These are phyloP conservation scores for Nephrotoma flavescens DNA, from an alignment of 2,888 invertebrate genomes.

Conservation along the genomic window DNA sequence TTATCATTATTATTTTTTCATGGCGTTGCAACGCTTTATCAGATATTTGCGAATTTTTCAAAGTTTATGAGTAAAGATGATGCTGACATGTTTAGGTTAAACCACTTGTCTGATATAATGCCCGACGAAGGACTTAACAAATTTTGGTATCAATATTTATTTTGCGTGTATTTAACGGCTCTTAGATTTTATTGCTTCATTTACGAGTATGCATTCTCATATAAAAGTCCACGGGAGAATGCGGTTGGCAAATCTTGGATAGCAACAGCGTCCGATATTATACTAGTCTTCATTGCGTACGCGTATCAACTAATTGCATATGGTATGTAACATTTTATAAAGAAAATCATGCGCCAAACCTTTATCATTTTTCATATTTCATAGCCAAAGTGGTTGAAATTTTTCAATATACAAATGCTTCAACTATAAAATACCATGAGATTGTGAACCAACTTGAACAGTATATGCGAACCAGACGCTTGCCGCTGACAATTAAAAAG, in stretches of 20 bases:
- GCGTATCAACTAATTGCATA: neutral
- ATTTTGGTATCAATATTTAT: neutral
- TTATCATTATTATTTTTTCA: neutral
- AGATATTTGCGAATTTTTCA: neutral
- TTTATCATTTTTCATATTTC: neutral
- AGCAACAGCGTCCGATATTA: neutral
- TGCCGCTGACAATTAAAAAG: slow-evolving; percentile 36
- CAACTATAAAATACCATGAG: slow-evolving; percentile 34
- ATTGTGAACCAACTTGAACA: slow-evolving; percentile 39
- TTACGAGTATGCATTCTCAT: no score
- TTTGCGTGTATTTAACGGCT: neutral
- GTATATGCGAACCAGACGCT: slow-evolving; percentile 42
- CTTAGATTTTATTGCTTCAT: neutral
- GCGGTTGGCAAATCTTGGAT: neutral
- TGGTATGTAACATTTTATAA: neutral
- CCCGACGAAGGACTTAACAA: neutral
- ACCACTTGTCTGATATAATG: neutral
- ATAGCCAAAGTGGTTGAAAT: neutral
- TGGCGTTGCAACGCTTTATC: neutral
- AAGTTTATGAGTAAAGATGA: neutral
- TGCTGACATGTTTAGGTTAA: neutral
- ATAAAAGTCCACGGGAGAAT: no score
- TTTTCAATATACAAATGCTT: neutral
- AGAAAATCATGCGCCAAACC: neutral
- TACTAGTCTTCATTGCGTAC: neutral